Base-by-base conservation (phyloP, 1,140 invertebrate genomes). In the Brachionus angularis region DNA sequence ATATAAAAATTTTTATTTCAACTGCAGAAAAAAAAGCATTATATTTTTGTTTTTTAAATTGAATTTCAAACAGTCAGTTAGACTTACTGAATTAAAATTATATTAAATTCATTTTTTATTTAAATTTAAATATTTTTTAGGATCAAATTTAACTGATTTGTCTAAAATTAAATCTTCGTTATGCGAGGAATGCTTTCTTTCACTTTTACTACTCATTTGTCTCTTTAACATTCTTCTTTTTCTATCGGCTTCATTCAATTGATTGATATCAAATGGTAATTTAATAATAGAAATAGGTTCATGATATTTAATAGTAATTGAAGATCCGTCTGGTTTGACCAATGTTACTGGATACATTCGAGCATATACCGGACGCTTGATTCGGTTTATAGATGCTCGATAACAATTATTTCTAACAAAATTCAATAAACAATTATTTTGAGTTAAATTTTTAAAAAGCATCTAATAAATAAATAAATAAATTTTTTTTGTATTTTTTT, bases 241-340 rank as follows among this genome's bases (percentile, higher is more conserved):
- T 18, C 42, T 36, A 12, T 70, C 64, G 2, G 10, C 42, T 12
- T 70, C 64, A 42, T 12, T 42, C 39, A 70, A 34, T 16, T 50
- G 44, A 34, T 39, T 50, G 0, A 70, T 14, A 50, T 70, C 64
- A 53, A 50, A 25, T 1, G 64, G 64, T 16, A 70, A 25, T 83
- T 85, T 88, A 25, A 96, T 89, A 72, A 94, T 89, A 82, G 86
- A 86, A 71, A 89, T 82, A 5, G 91, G 91, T 80, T 91, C 89
- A 72, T 87, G 83, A 78, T 94, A 91, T 74, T 87, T 83, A 27
- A 91, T 87, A 36, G 84, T 88, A 72, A 90, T 86, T 49, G 87
- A 89, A 50, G 91, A 90, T 52, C 92, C 92, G 85, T 95, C 88
- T 1, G 89, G 82, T 29, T 87, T 81, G 23, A 93, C 87, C 0